Base-by-base conservation (phyloP, 2,113 vertebrate species). In the Alectura lathami region DNA sequence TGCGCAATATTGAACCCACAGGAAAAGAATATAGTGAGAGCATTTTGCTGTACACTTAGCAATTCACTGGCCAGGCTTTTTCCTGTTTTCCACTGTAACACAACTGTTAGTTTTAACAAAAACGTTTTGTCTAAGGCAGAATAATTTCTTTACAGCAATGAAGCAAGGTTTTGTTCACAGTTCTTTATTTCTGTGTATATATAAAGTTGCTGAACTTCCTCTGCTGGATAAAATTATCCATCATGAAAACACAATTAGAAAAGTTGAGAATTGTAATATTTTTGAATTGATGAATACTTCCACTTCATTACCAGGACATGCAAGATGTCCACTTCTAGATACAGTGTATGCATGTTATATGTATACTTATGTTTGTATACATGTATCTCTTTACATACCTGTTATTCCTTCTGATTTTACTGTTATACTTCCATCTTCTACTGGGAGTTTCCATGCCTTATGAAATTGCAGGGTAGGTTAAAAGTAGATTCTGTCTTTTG, bases 91-190 rank as follows among this genome's bases (percentile, higher is more conserved):
- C 85, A 91, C 88, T 69, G 91, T 78, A 96, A 72, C 69, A 81
- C 32, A 97, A 96, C 88, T 88, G 85, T 93, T 96, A 81, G 93
- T 94, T 96, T 96, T 96, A 94, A 96, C 95, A 97, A 96, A 95
- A 93, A 60, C 18, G 8, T 97, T 96, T 96, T 97, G 95, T 96
- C 80, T 34, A 38, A 67, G 73, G 83, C 88, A 5, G 76, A 96
- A 96, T 96, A 75, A 94, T 96, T 90, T 88, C 79, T 91, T 81
- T 17, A 38, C 66, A 75, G 89, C 64, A 45, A 83, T 96, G 91
- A 96, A 94, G 72, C 26, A 88, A 77, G 56, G 82, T 86, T 96
- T 93, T 95, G 93, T 96, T 91, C 68, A 18, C 4, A 32, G 88
- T 13, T 74, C 85, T 90, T 95, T 89, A 83, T 83, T 96, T 78